Conservation (phyloP, 2,888 invertebrate genomes). For the Noctua comes region DNA sequence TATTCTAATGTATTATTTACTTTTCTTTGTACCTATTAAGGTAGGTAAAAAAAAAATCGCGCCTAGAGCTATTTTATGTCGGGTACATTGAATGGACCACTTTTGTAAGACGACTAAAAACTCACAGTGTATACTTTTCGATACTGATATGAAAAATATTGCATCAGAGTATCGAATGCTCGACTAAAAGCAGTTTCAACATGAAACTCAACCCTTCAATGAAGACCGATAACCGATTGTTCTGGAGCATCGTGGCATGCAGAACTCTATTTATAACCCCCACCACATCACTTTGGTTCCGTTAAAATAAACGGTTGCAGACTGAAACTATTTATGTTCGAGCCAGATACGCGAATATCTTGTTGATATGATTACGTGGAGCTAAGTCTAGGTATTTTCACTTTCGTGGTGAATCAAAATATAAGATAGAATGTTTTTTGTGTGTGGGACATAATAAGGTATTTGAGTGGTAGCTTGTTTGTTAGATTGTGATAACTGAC, state of each 20-base stretch:
- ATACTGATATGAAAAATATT: not conserved
- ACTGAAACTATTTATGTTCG: conserved; percentile 57
- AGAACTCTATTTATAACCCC: conserved; percentile 48
- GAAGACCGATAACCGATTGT: conserved; percentile 45
- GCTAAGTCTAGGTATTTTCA: conserved; percentile 35
- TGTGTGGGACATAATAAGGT: conserved; percentile 6
- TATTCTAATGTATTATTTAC: no score
- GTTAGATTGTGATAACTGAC: not conserved
- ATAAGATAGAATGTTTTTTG: conserved; percentile 7
- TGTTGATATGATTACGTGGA: conserved; percentile 57
- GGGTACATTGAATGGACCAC: no score
- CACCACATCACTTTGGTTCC: conserved; percentile 59
- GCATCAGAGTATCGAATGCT: conserved; percentile 6
- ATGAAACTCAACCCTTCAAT: conserved; percentile 26
- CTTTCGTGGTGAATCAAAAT: conserved; percentile 34
- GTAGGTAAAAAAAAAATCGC: no score
- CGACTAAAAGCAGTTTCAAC: not conserved
- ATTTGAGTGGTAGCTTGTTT: conserved; percentile 15
- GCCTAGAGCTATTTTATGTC: no score
- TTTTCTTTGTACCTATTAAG: no score
- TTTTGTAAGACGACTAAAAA: no score
- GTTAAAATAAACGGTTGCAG: conserved; percentile 62
- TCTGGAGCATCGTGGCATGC: conserved; percentile 52
- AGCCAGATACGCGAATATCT: conserved; percentile 62
- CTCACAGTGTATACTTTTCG: no score